phyloP scores from a whole-genome alignment of 64 coral and sea anemone species.

The Porites australiensis region DNA sequence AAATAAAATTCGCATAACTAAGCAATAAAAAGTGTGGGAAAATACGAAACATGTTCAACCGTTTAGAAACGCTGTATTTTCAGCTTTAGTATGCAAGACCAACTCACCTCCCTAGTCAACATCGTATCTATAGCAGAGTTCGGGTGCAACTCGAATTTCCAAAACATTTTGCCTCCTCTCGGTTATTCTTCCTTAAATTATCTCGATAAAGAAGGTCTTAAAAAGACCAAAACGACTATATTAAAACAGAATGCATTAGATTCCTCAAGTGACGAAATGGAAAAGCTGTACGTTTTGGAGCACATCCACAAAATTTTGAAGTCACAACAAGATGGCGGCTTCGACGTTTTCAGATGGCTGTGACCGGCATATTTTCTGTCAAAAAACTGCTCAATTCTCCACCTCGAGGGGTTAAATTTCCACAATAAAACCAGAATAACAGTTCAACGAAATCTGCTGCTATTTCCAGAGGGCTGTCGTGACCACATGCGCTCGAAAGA shows the following conservation, averaged over 20 bases:
- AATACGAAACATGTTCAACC: not conserved
- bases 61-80: not conserved
- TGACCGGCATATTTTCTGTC: slow-evolving; percentile 5
- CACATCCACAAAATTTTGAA: slow-evolving; percentile 40
- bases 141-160: slow-evolving; percentile 98
- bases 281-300: slow-evolving; percentile 35
- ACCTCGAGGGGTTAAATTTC: not conserved
- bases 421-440: slow-evolving; percentile 26
- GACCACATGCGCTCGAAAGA: slow-evolving; percentile 55
- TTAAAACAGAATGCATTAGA: slow-evolving; percentile 44
- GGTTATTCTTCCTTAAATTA: slow-evolving; percentile 18
- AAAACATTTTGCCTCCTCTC: slow-evolving; percentile 91
- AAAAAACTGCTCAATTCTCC: not conserved
- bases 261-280: slow-evolving; percentile 31
- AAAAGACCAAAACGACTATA: slow-evolving; percentile 55
- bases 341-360: not conserved
- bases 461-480: slow-evolving; percentile 54
- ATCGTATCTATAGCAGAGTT: slow-evolving; percentile 93
- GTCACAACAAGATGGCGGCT: slow-evolving; percentile 35
- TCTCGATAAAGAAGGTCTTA: slow-evolving; percentile 41
- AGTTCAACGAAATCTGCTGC: slow-evolving; percentile 36
- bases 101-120: slow-evolving; percentile 94
- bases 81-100: not conserved
- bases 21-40: not conserved
- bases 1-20: not conserved